phyloP scores from a whole-genome alignment of 2,797 vertebrate genomes.

The Paguma larvata region DNA sequence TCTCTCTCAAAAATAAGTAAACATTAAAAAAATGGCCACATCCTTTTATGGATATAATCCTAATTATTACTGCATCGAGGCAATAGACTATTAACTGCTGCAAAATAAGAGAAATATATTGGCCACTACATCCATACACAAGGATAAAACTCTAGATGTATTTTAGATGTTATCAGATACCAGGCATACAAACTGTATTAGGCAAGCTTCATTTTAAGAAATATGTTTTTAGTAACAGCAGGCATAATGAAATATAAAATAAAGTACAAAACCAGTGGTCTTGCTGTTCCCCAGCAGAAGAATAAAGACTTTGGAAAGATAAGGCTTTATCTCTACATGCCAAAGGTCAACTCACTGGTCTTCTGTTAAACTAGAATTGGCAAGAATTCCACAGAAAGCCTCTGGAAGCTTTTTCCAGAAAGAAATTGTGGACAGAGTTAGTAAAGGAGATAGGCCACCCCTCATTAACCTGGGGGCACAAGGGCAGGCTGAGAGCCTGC shows the following conservation, averaged over 20 bases:
- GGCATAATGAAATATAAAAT: slow-evolving; percentile 31
- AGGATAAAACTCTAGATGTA: slow-evolving; percentile 52
- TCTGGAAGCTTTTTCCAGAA: neutral
- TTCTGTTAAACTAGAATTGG: neutral
- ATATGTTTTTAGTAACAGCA: slow-evolving; percentile 43
- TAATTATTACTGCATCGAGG: neutral
- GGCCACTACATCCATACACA: neutral
- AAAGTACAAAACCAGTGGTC: neutral
- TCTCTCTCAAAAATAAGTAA: too few relatives aligned
- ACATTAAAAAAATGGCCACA: neutral
- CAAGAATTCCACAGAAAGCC: neutral
- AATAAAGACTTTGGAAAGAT: neutral
- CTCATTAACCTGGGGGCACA: neutral
- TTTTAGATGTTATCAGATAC: slow-evolving; percentile 13
- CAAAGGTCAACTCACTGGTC: neutral
- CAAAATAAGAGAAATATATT: slow-evolving; percentile 54
- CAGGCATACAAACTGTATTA: neutral
- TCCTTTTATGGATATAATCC: neutral
- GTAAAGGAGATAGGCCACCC: neutral
- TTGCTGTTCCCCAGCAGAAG: neutral
- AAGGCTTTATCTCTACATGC: neutral
- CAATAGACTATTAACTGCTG: neutral
- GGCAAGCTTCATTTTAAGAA: slow-evolving; percentile 60
- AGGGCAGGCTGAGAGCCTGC: too few relatives aligned
- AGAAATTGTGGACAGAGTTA: neutral